Percentiles rank a stretch among this genome's conserved stretches.
Conservation (phyloP, 1,140 invertebrate species). For the Polypedilum vanderplanki region DNA sequence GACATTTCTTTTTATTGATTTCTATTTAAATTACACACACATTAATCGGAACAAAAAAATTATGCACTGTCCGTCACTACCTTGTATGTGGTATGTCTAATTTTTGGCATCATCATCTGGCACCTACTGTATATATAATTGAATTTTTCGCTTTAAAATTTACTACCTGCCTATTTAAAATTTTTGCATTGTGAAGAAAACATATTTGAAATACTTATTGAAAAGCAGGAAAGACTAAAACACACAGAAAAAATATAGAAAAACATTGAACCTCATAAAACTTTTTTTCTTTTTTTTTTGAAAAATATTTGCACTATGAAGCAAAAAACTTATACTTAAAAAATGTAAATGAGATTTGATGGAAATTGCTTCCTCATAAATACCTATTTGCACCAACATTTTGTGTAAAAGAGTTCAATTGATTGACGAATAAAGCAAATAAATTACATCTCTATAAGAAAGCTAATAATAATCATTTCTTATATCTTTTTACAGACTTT, state of each 20-base stretch:
- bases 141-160: too few relatives aligned
- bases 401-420: not conserved
- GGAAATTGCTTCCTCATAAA: not conserved
- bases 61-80: not conserved
- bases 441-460: not conserved
- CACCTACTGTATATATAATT: too few relatives aligned
- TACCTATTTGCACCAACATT: not conserved
- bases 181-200: conserved; percentile 6
- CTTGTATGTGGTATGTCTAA: not conserved
- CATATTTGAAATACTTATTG: not conserved
- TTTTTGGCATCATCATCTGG: not conserved
- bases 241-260: not conserved
- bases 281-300: not conserved
- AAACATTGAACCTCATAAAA: not conserved
- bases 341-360: not conserved
- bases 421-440: not conserved
- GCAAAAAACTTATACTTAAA: not conserved
- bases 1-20: too few relatives aligned
- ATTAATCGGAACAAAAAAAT: not conserved
- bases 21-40: too few relatives aligned
- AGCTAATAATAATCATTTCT: not conserved
- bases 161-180: not conserved
- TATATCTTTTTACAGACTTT: conserved; percentile 57
- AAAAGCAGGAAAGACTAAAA: not conserved
- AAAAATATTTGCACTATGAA: not conserved